Base-by-base conservation (phyloP, 2,113 vertebrate species). In the Australoheros scitulus region DNA sequence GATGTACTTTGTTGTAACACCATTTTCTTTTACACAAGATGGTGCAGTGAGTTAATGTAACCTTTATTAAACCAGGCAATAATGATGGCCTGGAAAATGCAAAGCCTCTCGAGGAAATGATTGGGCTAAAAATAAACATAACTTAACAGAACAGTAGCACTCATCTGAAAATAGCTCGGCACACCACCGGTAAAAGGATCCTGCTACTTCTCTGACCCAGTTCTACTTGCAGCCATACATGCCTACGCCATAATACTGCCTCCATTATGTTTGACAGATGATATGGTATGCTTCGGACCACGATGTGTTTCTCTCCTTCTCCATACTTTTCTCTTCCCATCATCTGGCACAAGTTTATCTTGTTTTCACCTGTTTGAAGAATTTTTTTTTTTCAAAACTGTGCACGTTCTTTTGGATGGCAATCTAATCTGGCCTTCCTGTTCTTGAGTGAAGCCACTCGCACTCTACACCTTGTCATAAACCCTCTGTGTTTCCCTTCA, bases 401-500 rank as follows among this genome's bases (percentile, higher is more conserved):
- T 14, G 13, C 0, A 43, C 3, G 13, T 13, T 9, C 13, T 26
- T 65, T 65, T 1, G 0, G 0, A 65, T 47, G 38, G n/a, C n/a
- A 2, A 22, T 41, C 11, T 41, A 41, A 41, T 41, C 11, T 41
- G 41, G 11, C 41, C 11, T 41, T 41, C 3, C 11, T 41, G 41
- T 43, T 43, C 41, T 13, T 43, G 41, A 26, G 4, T 65, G 38
- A 10, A 43, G 43, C 0, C 38, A 24, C 13, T 38, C 24, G n/a
- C 7, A 24, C 63, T 3, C 41, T 65, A 24, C 63, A 65, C 63
- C 38, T 68, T 11, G 63, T 26, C 1, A 4, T 68, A 68, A 68
- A 14, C 0, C 1, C 6, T 68, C 43, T 26, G 38, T 47, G 17
- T 47, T 47, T 26, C 22, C 22, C 15, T 65, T 65, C 63, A 43